Base-by-base conservation (phyloP, 2,797 vertebrate species). In the Danionella dracula region DNA sequence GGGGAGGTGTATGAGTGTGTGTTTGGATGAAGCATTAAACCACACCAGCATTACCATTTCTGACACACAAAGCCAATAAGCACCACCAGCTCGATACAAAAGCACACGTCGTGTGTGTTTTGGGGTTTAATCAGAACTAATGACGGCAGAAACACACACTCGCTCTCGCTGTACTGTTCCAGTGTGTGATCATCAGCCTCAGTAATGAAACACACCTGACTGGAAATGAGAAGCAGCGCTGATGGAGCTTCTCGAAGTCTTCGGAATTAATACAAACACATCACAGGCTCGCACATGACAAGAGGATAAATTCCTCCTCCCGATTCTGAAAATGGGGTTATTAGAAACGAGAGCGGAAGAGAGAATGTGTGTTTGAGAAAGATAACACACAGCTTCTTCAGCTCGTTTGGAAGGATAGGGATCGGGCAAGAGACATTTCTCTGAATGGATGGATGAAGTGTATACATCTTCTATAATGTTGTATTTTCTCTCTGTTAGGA, bases 141-240 rank as follows among this genome's bases (percentile, higher is more conserved):
- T 53, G 49, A 19, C 15, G 12, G 27, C 11, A 44, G 34, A 46
- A 37, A 54, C 41, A 51, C 23, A 50, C 54, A 59, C 40, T 31
- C 21, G 53, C 38, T 53, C 42, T 34, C 16, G 13, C 32, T 29
- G 16, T 45, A 12, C 37, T 60, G 50, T 54, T 61, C 35, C 29
- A 64, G 5, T 78, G 79, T 88, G 88, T 89, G 89, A 91, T 91
- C 90, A 90, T 42, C 50, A 29, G 21, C 9, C 55, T 31, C 53
- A 11, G 46, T 38, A 58, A 42, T 56, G 27, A 56, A 42, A 46
- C 54, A 11, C 16, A 54, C 41, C 40, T 51, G 27, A 35, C 56
- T 61, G 50, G 50, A 41, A 62, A 49, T 10, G 31, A 40, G 29
- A 17, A 71, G 35, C 53, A 40, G 17, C 50, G 21, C 50, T 44